Evolutionary conservation across 2,888 invertebrate species (phyloP), one percentile per base, ranked within the genome.

Genomic region (Syritta pipiens): DNA sequence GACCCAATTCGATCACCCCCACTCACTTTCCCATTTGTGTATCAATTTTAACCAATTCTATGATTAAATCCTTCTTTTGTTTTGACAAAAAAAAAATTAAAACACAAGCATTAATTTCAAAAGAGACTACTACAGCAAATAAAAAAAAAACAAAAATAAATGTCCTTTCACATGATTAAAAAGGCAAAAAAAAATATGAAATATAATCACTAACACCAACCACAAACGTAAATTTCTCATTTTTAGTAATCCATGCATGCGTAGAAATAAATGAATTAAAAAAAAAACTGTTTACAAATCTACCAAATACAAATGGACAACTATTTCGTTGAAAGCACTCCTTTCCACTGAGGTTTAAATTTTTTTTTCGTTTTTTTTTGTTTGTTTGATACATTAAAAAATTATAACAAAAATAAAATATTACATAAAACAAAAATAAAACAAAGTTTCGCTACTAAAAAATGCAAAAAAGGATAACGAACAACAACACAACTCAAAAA

Each of bases 361-460:
- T 7, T 7, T 2, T 17, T 14, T 37, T 1, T 2, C 1, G 20
- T 5, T 17, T 20, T 24, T n/a, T 49, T 46, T 9, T 49, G 12
- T 22, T 28, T 53, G 3, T 51, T 60, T 53, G 1, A n/a, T 14
- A 32, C 24, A 62, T 51, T 28, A 46, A 49, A 30, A 44, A 71
- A 48, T 40, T 6, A 60, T 37, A 35, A 60, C 26, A 72, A 40
- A 59, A 17, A 35, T 19, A 26, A 42, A 69, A 62, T 40, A 20
- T 53, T 42, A 65, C 46, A 44, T 48, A 53, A 48, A 2, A 24
- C 65, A 40, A 10, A 69, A 68, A 35, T 37, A 51, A 40, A 53
- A 55, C 20, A 55, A 49, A 46, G 19, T 35, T 81, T 81, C 81
- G 81, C 81, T 69, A 75, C 81, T 81, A 81, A 81, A 81, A 81